Evolutionary conservation across 2,888 invertebrate species (phyloP).

Genomic region (Trissonchulus latispiculum): DNA sequence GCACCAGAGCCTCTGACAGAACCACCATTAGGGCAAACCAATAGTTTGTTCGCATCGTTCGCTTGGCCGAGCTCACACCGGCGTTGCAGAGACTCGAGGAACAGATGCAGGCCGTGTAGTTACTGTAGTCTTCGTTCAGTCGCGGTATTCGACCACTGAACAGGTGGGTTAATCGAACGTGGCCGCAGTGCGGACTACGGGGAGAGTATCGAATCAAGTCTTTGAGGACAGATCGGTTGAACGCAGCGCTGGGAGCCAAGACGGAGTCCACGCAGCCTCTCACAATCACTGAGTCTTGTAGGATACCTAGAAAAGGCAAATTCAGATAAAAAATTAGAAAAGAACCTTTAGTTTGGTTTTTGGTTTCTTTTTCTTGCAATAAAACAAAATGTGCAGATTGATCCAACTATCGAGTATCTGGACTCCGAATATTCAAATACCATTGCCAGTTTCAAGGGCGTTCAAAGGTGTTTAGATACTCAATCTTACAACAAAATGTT

Average conservation of each 20-base stretch:
- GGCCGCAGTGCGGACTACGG: background rate
- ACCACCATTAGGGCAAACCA: too few relatives aligned
- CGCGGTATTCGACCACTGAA: background rate
- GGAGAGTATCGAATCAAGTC: background rate
- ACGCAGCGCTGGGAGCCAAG: background rate
- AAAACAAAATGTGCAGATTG: too few relatives aligned
- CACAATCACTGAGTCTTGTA: background rate
- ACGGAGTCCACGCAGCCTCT: conserved; percentile 9
- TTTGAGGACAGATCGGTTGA: background rate
- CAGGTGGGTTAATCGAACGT: background rate
- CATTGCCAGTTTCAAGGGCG: too few relatives aligned
- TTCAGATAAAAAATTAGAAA: background rate
- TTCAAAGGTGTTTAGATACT: too few relatives aligned
- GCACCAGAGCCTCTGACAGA: too few relatives aligned
- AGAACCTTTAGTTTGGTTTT: too few relatives aligned
- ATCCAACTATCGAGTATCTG: too few relatives aligned
- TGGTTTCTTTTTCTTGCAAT: too few relatives aligned
- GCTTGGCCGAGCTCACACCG: background rate
- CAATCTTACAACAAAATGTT: too few relatives aligned
- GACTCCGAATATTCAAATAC: too few relatives aligned
- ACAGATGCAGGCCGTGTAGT: conserved; percentile 3
- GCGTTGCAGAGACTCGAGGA: background rate
- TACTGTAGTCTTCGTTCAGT: background rate
- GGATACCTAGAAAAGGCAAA: background rate
- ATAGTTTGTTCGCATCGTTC: too few relatives aligned